Evolutionary conservation across 2,888 invertebrate genomes (phyloP).

Genomic region (Lutraria lutraria): DNA sequence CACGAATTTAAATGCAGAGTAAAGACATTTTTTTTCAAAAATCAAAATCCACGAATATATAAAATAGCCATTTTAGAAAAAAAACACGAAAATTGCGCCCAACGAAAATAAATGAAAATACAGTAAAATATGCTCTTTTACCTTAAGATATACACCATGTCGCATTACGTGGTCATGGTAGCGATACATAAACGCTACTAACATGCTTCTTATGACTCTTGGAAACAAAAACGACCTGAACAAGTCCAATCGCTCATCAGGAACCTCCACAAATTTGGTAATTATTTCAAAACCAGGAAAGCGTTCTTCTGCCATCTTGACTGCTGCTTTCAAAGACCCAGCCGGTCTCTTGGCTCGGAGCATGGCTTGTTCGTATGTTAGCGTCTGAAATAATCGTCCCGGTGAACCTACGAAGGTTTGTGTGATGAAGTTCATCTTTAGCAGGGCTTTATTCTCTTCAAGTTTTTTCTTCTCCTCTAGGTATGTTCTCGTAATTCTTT

Average conservation of each 20-base stretch:
- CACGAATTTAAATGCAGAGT: no score
- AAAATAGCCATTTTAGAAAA: no score
- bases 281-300: conserved; percentile 24
- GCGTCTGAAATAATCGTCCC: neutral
- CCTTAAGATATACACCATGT: conserved; percentile 47
- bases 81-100: no score
- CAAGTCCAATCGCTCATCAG: neutral
- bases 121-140: neutral
- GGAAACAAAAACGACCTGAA: neutral
- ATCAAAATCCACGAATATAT: no score
- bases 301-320: neutral
- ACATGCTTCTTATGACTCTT: neutral
- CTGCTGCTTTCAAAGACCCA: conserved; percentile 24
- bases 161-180: conserved; percentile 51
- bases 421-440: neutral
- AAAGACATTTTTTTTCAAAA: no score
- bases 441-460: neutral
- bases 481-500: neutral
- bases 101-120: no score
- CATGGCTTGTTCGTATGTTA: conserved; percentile 19
- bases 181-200: conserved; percentile 47
- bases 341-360: conserved; percentile 4
- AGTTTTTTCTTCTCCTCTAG: neutral
- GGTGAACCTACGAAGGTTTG: neutral
- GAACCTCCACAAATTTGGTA: conserved; percentile 23